A percentile compares a stretch with the other conserved stretches of the same genome.
These are phyloP conservation scores for Hirtodrosophila trivittata DNA, from an alignment of 2,888 invertebrate genomes.

Conservation along the genomic window DNA sequence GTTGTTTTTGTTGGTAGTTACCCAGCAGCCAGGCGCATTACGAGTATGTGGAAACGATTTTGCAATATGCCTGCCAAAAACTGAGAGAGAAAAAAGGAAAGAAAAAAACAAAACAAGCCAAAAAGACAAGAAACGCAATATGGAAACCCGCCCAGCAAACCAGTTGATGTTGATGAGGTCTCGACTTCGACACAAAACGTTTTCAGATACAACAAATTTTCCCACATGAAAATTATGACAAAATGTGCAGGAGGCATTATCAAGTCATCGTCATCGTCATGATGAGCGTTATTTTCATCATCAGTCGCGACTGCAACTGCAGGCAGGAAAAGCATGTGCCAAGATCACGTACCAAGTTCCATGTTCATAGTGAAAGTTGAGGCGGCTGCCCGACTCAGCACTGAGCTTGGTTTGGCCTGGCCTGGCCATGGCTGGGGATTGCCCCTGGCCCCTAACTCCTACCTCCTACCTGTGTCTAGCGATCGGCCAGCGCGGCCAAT, in stretches of 20 bases:
- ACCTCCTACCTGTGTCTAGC: no score
- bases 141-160: constrained; percentile 56
- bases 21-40: constrained; percentile 40
- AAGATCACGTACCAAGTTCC: constrained; percentile 49
- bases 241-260: constrained; percentile 47
- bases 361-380: constrained; percentile 51
- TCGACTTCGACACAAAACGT: constrained; percentile 45
- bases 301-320: constrained; percentile 37
- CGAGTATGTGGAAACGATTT: constrained; percentile 64
- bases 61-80: constrained; percentile 66
- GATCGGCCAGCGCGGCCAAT: no score
- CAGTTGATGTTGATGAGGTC: constrained; percentile 49
- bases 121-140: constrained; percentile 22
- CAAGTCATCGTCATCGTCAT: constrained; percentile 10
- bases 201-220: constrained; percentile 46
- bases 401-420: constrained; percentile 8
- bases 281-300: constrained; percentile 7
- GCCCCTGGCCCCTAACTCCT: not conserved
- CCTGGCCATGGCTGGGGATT: no score
- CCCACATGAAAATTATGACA: constrained; percentile 69
- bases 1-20: constrained; percentile 4
- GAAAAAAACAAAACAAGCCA: constrained; percentile 3
- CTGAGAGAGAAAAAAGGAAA: constrained; percentile 13
- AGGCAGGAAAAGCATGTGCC: constrained; percentile 54
- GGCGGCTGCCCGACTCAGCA: constrained; percentile 22